Conservation (phyloP, 2,888 invertebrate genomes). For the Petrolisthes manimaculis region DNA sequence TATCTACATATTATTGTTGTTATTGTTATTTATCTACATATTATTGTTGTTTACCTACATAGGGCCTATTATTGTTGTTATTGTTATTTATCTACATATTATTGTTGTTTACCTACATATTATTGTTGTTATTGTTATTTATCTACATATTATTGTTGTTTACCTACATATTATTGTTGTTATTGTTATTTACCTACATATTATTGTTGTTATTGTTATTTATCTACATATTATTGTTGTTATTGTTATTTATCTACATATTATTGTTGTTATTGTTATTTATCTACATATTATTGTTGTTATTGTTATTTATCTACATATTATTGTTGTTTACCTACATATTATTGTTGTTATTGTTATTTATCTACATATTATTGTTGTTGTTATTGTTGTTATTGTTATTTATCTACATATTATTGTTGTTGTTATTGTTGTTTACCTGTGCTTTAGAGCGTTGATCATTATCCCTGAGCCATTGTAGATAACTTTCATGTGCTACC, state of each 20-base stretch:
- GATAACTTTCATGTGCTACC: conserved; percentile 86
- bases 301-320: too few relatives aligned
- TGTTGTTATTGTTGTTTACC: conserved; percentile 67
- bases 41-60: too few relatives aligned
- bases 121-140: too few relatives aligned
- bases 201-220: not conserved
- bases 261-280: not conserved
- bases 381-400: not conserved
- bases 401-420: not conserved
- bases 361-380: not conserved
- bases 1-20: too few relatives aligned
- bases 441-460: conserved; percentile 74
- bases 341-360: not conserved
- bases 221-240: not conserved
- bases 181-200: too few relatives aligned
- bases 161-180: not conserved
- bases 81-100: too few relatives aligned
- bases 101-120: too few relatives aligned
- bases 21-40: too few relatives aligned
- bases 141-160: too few relatives aligned
- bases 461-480: conserved; percentile 82
- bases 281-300: too few relatives aligned
- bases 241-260: too few relatives aligned
- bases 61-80: too few relatives aligned
- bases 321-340: not conserved